These are phyloP conservation scores for Heptranchias perlo DNA, from an alignment of 2,113 vertebrate species.

Conservation along the genomic window DNA sequence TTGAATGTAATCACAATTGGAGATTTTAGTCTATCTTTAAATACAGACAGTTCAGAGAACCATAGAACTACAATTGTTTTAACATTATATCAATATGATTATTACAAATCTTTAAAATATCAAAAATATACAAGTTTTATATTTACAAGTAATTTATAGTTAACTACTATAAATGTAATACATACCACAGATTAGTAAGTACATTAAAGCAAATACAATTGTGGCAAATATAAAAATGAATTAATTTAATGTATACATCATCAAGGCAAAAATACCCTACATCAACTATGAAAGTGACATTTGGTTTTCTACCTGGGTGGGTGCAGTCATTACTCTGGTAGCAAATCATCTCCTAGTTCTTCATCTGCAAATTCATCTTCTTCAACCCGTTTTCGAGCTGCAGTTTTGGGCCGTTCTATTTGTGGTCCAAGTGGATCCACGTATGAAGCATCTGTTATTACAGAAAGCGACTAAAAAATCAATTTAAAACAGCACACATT, in stretches of 20 bases:
- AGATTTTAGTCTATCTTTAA: background rate
- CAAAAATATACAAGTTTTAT: conserved; percentile 24
- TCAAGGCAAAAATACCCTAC: background rate
- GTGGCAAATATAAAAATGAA: background rate
- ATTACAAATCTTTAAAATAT: conserved; percentile 21
- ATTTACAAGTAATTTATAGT: conserved; percentile 23
- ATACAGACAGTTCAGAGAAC: background rate
- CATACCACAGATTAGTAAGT: background rate
- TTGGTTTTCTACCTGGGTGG: background rate
- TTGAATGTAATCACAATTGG: background rate
- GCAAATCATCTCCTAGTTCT: conserved; percentile 85
- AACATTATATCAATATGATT: background rate
- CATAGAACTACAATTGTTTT: background rate
- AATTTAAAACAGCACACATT: background rate
- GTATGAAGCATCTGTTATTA: conserved; percentile 76
- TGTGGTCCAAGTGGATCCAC: conserved; percentile 86
- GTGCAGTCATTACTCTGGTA: conserved; percentile 68
- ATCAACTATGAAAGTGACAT: background rate
- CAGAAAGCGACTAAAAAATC: background rate
- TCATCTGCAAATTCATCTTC: conserved; percentile 92
- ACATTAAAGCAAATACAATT: background rate
- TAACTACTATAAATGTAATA: background rate
- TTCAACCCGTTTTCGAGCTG: conserved; percentile 70
- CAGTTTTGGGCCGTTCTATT: conserved; percentile 84
- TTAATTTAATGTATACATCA: background rate